These are phyloP conservation scores for Sphyrna mokarran DNA, from an alignment of 2,113 vertebrate genomes.

Conservation along the genomic window DNA sequence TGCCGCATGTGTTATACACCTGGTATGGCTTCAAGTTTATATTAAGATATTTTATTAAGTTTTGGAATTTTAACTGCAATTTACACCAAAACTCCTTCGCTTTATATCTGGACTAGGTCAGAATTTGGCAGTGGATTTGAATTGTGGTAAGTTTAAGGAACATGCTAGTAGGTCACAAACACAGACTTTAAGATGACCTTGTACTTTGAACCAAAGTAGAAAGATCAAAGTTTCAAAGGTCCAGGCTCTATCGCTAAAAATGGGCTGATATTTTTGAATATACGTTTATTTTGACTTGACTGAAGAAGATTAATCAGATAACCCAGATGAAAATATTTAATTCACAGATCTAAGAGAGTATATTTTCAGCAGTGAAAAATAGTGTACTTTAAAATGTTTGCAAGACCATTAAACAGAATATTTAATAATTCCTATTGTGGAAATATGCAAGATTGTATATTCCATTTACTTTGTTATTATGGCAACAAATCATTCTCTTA, in stretches of 20 bases:
- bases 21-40: too few relatives aligned
- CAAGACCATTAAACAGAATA: not conserved
- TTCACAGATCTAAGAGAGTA: not conserved
- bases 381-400: not conserved
- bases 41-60: not conserved
- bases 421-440: not conserved
- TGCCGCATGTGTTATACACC: not conserved
- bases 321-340: not conserved
- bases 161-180: not conserved
- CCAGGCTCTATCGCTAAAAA: not conserved
- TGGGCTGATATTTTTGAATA: not conserved
- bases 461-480: not conserved
- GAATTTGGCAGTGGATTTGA: not conserved
- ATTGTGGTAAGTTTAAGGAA: not conserved
- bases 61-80: not conserved
- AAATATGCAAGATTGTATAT: not conserved
- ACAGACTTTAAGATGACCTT: not conserved
- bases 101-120: not conserved
- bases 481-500: not conserved
- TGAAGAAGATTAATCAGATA: not conserved
- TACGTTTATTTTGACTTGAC: not conserved
- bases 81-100: not conserved
- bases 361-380: not conserved
- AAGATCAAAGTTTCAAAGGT: slow-evolving; percentile 29
- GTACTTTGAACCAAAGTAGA: slow-evolving; percentile 6